Conservation (phyloP, 2,113 vertebrate genomes). For the Epinephelus moara region DNA sequence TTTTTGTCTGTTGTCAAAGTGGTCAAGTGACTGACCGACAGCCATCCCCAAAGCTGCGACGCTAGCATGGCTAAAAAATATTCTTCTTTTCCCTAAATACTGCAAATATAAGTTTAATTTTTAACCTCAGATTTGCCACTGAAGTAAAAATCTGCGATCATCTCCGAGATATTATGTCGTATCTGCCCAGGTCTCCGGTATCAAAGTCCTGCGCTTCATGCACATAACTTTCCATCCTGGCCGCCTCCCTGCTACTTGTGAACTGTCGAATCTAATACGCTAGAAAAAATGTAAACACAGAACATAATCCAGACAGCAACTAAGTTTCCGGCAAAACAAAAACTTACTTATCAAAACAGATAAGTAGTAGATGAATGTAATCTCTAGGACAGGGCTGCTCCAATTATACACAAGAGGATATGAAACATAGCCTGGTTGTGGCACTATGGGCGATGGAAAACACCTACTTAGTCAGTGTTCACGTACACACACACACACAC, state of each 20-base stretch:
- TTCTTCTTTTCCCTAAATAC: background rate
- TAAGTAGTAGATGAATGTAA: slow-evolving; percentile 1
- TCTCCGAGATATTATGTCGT: background rate
- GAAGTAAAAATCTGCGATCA: background rate
- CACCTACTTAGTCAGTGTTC: slow-evolving; percentile 32
- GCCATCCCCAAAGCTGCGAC: too few species aligned
- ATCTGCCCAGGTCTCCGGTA: background rate
- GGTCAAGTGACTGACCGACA: too few species aligned
- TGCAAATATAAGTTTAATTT: background rate
- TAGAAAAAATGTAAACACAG: background rate
- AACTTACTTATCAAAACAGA: background rate
- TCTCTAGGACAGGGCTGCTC: background rate
- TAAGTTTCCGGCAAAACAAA: background rate
- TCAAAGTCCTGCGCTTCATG: background rate
- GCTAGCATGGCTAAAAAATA: background rate
- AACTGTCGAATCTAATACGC: too few species aligned
- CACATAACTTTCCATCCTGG: background rate
- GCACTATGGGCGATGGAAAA: slow-evolving; percentile 28
- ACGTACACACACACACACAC: background rate
- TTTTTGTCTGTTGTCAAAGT: too few species aligned
- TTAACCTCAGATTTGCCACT: background rate
- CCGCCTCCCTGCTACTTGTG: background rate
- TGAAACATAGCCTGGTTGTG: slow-evolving; percentile 3
- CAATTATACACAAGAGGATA: slow-evolving; percentile 3
- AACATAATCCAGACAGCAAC: background rate